Conservation (phyloP, 2,113 vertebrate species). For the Tylochromis polylepis region DNA sequence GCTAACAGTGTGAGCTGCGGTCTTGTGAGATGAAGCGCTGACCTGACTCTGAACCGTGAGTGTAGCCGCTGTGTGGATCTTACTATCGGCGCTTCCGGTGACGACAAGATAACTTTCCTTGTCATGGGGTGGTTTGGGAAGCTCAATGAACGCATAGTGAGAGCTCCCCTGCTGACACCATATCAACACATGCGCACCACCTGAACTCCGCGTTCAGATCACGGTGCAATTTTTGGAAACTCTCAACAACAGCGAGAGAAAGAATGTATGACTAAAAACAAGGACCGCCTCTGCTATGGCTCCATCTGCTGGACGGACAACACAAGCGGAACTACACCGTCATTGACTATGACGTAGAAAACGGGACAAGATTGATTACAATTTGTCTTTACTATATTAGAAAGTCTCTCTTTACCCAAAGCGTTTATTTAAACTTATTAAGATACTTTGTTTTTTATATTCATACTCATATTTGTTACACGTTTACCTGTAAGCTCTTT, state of each 20-base stretch:
- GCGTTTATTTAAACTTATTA: neutral
- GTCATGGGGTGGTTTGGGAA: constrained; percentile 85
- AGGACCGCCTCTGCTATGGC: rapidly evolving
- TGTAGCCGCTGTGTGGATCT: rapidly evolving
- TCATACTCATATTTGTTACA: neutral
- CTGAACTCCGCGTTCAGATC: neutral
- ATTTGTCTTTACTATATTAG: neutral
- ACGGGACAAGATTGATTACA: rapidly evolving
- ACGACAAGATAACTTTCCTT: constrained; percentile 59
- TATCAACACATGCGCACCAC: constrained; percentile 77
- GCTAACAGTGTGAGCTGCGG: rapidly evolving
- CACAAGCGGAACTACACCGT: rapidly evolving
- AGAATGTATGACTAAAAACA: rapidly evolving
- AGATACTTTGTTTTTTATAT: neutral
- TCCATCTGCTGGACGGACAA: neutral
- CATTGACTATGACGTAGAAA: neutral
- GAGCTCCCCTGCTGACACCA: constrained; percentile 84
- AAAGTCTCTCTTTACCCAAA: neutral
- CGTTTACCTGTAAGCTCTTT: neutral
- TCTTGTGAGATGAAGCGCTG: rapidly evolving
- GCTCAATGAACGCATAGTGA: constrained; percentile 86
- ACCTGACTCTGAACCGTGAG: neutral
- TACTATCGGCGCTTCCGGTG: rapidly evolving
- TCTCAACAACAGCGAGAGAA: rapidly evolving
- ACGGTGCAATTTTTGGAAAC: constrained; percentile 98